Evolutionary conservation across 2,888 invertebrate genomes (phyloP), one percentile per base, ranked within the genome.

Genomic region (Platerodrilus igneus): DNA sequence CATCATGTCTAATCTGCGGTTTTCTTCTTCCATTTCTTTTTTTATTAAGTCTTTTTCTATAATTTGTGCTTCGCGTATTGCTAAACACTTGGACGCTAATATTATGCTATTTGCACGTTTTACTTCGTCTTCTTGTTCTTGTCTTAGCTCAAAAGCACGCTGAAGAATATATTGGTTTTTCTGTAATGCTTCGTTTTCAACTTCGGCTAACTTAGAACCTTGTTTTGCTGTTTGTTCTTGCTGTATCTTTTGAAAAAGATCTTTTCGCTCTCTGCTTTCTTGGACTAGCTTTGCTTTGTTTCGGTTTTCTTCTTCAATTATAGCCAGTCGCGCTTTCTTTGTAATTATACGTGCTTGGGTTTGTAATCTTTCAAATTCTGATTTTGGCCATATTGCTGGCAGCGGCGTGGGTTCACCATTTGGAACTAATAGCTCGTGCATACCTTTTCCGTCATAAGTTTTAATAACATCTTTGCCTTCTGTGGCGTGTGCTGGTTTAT

Each of bases 21-120:
- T 68, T 51, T 79, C 78, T 18, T 75, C 76, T 16, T 70, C 69
- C 1, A 77, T 47, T 46, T 78, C 76, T 54, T 72, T 74, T 58
- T 73, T 70, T 27, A 79, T 74, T 17, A 78, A 62, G 33, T 64
- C 62, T 52, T 69, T 71, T 64, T 86, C 86, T 1, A 75, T 75
- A 41, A 89, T 77, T 70, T 91, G 90, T 0, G 87, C 88, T 62
- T 89, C 86, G 10, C 90, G 71, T 28, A 91, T 86, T 0, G 88
- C 86, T 57, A 86, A 80, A 52, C 89, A 90, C 64, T 91, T 90
- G 11, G 86, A 85, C 9, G 85, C 85, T 7, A 90, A 67, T 54
- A 91, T 86, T 46, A 90, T 73, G 40, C 80, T 77, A 65, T 88
- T 90, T 46, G 86, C 84, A 14, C 70, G 75, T 65, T 81, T 85